Conservation (phyloP, 2,113 vertebrate genomes). For the Phylloscopus trochilus region DNA sequence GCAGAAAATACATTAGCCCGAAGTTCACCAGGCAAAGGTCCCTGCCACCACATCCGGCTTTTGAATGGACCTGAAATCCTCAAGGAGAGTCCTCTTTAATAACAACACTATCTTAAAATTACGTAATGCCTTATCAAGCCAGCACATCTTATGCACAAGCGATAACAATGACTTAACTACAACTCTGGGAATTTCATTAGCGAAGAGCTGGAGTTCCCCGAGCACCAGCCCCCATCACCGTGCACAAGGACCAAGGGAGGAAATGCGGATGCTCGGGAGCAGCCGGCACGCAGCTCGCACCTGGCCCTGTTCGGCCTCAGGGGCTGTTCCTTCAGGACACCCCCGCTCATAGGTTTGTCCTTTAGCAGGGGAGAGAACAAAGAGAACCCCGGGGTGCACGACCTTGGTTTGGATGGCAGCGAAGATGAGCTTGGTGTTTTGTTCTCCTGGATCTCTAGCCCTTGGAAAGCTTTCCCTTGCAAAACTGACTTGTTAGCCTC, state of each 20-base stretch:
- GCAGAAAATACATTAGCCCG: not conserved
- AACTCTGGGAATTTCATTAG: not conserved
- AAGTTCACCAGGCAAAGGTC: not conserved
- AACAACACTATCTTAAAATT: conserved; percentile 58
- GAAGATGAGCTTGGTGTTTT: not conserved
- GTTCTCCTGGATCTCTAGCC: not conserved
- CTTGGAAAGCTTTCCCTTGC: not conserved
- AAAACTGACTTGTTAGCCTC: not conserved
- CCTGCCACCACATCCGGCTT: not conserved
- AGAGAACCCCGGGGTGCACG: rapidly evolving
- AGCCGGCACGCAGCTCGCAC: not conserved
- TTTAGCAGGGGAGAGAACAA: not conserved
- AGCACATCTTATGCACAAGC: conserved; percentile 35
- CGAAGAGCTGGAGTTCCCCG: not conserved
- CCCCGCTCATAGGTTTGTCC: rapidly evolving
- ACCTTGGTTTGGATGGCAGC: not conserved
- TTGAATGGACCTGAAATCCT: conserved; percentile 53
- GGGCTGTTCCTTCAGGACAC: rapidly evolving
- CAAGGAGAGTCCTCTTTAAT: conserved; percentile 8
- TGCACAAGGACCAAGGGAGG: rapidly evolving
- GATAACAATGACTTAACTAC: conserved; percentile 17
- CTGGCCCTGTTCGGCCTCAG: not conserved
- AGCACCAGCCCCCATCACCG: rapidly evolving
- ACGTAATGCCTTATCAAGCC: conserved; percentile 52
- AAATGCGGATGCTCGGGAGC: rapidly evolving